phyloP scores from a whole-genome alignment of 2,888 invertebrate species.

The Watsonalla binaria region DNA sequence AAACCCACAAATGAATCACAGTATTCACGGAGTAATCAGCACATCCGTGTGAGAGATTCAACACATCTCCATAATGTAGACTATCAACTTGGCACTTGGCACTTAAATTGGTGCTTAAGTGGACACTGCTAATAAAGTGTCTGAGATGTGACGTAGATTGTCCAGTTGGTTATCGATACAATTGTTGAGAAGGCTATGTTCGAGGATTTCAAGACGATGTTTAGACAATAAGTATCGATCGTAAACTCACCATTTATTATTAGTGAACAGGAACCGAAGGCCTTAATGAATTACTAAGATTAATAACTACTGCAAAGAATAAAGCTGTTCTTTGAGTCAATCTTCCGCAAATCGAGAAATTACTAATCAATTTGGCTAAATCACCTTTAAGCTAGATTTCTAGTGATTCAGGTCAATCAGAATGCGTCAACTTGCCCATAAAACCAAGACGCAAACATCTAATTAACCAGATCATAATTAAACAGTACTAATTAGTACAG shows the following conservation, averaged over 20 bases:
- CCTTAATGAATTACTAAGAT: too few relatives aligned
- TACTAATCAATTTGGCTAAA: not conserved
- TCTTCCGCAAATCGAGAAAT: not conserved
- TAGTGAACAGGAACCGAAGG: too few relatives aligned
- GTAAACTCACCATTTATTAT: too few relatives aligned
- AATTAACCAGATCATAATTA: constrained; percentile 42
- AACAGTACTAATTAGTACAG: constrained; percentile 36
- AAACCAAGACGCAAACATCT: constrained; percentile 36
- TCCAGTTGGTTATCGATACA: not conserved
- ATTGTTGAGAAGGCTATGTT: too few relatives aligned
- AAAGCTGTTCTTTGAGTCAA: too few relatives aligned
- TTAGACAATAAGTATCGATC: too few relatives aligned
- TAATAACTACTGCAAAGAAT: too few relatives aligned
- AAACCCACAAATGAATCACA: constrained; percentile 27
- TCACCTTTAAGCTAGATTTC: not conserved
- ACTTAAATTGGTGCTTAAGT: constrained; percentile 10
- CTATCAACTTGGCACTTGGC: not conserved
- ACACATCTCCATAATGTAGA: constrained; percentile 1
- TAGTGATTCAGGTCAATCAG: constrained; percentile 29
- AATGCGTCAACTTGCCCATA: constrained; percentile 20
- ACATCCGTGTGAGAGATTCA: constrained; percentile 25
- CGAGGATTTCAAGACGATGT: too few relatives aligned
- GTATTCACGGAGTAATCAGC: constrained; percentile 21
- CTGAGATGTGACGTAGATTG: not conserved
- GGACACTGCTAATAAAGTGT: not conserved